Evolutionary conservation across 1,140 invertebrate species (phyloP).

Genomic region (Physella acuta): DNA sequence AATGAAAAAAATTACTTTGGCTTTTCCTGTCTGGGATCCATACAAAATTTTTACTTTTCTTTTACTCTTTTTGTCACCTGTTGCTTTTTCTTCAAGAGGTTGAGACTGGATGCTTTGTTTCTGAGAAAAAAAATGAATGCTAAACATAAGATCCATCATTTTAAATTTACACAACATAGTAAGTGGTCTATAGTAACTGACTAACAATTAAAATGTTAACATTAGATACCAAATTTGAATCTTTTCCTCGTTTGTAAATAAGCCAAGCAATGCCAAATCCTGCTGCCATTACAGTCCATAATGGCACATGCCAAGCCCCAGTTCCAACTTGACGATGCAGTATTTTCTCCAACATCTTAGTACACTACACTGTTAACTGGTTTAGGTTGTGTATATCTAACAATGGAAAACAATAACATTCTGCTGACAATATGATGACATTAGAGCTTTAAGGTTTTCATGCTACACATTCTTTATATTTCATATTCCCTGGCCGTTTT

Average conservation of each 20-base stretch:
- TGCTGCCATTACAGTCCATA: slow-evolving; percentile 10
- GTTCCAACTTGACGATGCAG: neutral
- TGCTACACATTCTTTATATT: too few species aligned
- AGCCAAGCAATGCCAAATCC: slow-evolving; percentile 13
- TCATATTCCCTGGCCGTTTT: too few species aligned
- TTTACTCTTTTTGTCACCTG: slow-evolving; percentile 30
- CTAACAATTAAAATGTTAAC: neutral
- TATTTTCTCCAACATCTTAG: slow-evolving; percentile 13
- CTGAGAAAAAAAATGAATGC: neutral
- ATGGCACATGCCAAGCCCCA: neutral
- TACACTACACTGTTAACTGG: too few species aligned
- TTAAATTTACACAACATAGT: neutral
- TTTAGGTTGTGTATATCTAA: too few species aligned
- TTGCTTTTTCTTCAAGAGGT: slow-evolving; percentile 7
- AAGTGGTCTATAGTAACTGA: neutral
- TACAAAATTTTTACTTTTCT: slow-evolving; percentile 55
- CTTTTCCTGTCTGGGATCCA: slow-evolving; percentile 60
- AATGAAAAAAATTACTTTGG: too few species aligned
- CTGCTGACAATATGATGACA: too few species aligned
- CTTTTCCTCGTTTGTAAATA: neutral
- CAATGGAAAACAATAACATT: too few species aligned
- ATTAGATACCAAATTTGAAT: neutral
- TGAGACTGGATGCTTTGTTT: neutral
- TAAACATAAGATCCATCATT: neutral
- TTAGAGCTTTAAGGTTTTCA: too few species aligned